Conservation (phyloP, 2,113 vertebrate species). For the Hemichromis elongatus region DNA sequence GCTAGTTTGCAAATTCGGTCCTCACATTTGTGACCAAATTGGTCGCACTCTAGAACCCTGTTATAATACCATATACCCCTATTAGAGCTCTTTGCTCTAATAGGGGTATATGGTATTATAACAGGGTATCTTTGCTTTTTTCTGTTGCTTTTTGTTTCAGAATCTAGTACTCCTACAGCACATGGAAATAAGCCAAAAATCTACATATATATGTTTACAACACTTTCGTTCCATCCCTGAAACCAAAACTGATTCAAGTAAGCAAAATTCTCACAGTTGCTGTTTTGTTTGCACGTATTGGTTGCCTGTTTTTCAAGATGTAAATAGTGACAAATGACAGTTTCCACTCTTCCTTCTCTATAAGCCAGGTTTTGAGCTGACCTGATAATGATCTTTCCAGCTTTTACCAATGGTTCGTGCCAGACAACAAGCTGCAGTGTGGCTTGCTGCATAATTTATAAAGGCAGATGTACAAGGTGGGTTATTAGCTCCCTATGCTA, state of each 20-base stretch:
- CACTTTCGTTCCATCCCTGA: slow-evolving; percentile 5
- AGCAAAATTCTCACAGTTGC: slow-evolving; percentile 25
- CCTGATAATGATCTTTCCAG: background rate
- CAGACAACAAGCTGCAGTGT: slow-evolving; percentile 49
- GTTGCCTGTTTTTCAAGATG: background rate
- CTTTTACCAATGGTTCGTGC: slow-evolving; percentile 35
- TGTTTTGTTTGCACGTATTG: slow-evolving; percentile 51
- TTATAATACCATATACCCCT: too few relatives aligned
- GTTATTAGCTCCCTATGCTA: slow-evolving; percentile 65
- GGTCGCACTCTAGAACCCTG: too few relatives aligned
- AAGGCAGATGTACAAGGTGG: slow-evolving; percentile 64
- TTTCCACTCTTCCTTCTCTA: slow-evolving; percentile 8
- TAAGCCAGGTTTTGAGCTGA: background rate
- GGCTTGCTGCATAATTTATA: slow-evolving; percentile 63
- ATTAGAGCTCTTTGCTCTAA: too few relatives aligned
- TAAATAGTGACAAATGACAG: slow-evolving; percentile 14
- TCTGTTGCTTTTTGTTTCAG: too few relatives aligned
- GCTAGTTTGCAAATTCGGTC: too few relatives aligned
- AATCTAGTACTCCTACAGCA: background rate
- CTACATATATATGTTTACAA: background rate
- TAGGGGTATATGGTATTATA: too few relatives aligned
- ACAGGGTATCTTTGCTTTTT: too few relatives aligned
- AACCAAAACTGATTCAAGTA: slow-evolving; percentile 19
- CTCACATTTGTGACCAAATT: too few relatives aligned
- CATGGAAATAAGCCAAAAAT: background rate